phyloP scores from a whole-genome alignment of 1,140 invertebrate genomes.

The Riptortus pedestris region DNA sequence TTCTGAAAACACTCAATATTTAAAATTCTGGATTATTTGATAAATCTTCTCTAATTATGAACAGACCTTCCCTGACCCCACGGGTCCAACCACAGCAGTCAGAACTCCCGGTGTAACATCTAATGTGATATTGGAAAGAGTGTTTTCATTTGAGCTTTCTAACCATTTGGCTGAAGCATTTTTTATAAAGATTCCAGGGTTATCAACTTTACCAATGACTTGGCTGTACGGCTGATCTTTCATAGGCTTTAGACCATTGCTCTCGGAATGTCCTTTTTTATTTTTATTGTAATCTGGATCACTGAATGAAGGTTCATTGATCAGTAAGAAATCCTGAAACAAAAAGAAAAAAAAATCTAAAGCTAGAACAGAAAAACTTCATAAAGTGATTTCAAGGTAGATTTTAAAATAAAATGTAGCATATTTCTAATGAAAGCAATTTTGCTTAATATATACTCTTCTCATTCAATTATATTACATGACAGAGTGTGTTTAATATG shows the following conservation, averaged over 20 bases:
- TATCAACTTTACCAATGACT: not conserved
- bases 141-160: constrained; percentile 42
- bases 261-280: constrained; percentile 21
- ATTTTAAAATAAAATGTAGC: no score
- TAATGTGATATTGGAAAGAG: constrained; percentile 52
- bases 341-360: no score
- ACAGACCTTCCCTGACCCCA: constrained; percentile 76
- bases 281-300: constrained; percentile 24
- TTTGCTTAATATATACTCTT: no score
- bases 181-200: constrained; percentile 39
- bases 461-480: no score
- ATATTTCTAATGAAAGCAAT: no score
- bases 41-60: no score
- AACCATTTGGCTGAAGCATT: constrained; percentile 53
- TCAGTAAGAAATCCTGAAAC: not conserved
- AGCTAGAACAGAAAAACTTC: no score
- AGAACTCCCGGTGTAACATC: constrained; percentile 53
- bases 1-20: no score
- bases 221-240: no score
- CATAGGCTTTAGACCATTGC: constrained; percentile 20
- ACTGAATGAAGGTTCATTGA: constrained; percentile 32
- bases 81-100: constrained; percentile 67
- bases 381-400: no score
- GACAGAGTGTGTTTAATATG: no score
- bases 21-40: no score